Base-by-base conservation (phyloP, 2,113 vertebrate species). In the Pipa parva region DNA sequence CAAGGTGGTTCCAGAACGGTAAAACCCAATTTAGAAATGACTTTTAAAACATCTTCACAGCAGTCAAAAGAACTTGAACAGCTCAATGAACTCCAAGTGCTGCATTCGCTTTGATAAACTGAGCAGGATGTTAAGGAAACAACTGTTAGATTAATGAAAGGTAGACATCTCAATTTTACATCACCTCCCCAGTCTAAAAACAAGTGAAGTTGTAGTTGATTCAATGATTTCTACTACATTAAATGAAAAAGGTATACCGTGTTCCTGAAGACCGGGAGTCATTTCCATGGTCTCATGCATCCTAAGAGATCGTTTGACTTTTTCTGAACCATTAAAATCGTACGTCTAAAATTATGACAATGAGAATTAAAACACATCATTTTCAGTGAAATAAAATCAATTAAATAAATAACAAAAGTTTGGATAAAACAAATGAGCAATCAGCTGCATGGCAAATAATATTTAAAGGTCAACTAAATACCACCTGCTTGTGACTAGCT, bases 231-330 rank as follows among this genome's bases (percentile, higher is more conserved):
- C n/a, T n/a, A n/a, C n/a, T n/a, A n/a, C n/a, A n/a, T n/a, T n/a
- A n/a, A n/a, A n/a, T n/a, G 28, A 56, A 26, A 18, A 2, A 7
- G n/a, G 10, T 72, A 10, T 80, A 89, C 89, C 87, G 1, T 83
- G 85, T 42, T 81, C 78, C 0, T 81, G 79, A 31, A 13, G 72
- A 26, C 65, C 46, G 0, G 64, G n/a, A 63, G 80, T 42, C 55
- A 76, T 66, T 5, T 81, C 80, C 81, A 80, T 76, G 71, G 59
- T 65, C 31, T 77, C 73, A 37, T 74, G 74, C 67, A 73, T 49
- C 64, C 73, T 79, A 4, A 72, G 52, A 18, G 52, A 72, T 29
- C 78, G 77, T 37, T 26, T 33, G 39, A 58, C 60, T 77, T 76
- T 75, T 42, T 78, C 73, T 33, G 71, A 31, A 45, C 71, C 85